Evolutionary conservation across 2,888 invertebrate genomes (phyloP).

Genomic region (Brachyopa scutellaris): DNA sequence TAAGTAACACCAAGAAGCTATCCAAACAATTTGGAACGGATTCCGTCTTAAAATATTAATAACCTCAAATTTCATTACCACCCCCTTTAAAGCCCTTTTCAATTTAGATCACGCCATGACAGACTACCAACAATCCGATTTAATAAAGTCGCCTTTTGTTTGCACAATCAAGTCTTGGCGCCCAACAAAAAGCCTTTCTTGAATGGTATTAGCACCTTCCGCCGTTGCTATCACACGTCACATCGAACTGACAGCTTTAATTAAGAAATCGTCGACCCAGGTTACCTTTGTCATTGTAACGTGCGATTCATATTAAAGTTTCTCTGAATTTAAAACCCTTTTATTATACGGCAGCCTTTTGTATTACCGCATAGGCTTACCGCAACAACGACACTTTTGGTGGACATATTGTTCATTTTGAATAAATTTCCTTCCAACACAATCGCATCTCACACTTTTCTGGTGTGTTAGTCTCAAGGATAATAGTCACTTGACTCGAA

Average conservation of each 20-base stretch:
- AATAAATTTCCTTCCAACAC: conserved; percentile 6
- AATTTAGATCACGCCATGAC: too few species aligned
- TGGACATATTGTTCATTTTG: conserved; percentile 23
- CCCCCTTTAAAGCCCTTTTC: too few species aligned
- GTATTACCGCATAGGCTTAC: conserved; percentile 19
- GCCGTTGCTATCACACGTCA: neutral
- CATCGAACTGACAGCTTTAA: conserved; percentile 39
- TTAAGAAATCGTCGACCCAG: conserved; percentile 41
- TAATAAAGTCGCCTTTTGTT: conserved; percentile 31
- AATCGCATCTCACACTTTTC: neutral
- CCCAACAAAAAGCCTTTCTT: neutral
- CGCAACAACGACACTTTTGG: conserved; percentile 2
- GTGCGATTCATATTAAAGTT: conserved; percentile 35
- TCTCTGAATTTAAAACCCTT: conserved; percentile 15
- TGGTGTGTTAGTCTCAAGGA: neutral
- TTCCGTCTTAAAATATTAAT: too few species aligned
- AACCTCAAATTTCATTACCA: too few species aligned
- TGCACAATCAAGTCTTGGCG: neutral
- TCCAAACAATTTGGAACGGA: too few species aligned
- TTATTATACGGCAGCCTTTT: conserved; percentile 22
- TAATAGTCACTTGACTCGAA: neutral
- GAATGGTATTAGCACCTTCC: neutral
- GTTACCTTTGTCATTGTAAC: conserved; percentile 26
- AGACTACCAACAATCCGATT: too few species aligned
- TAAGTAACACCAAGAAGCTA: too few species aligned